Evolutionary conservation across 1,140 invertebrate genomes (phyloP).

Genomic region (Proales similis): DNA sequence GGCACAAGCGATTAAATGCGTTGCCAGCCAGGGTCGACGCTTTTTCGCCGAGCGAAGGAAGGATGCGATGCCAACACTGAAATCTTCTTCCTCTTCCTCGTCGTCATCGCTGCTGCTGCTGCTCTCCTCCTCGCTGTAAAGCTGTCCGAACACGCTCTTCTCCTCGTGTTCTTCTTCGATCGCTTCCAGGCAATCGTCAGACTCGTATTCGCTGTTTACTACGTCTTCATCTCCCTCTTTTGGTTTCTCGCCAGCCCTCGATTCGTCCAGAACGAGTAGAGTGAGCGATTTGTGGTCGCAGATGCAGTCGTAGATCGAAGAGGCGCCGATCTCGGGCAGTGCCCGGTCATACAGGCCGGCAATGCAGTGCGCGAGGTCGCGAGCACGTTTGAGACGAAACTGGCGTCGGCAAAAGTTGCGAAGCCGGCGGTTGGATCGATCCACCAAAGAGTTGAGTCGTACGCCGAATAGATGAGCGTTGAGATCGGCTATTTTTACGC

Average conservation of each 20-base stretch:
- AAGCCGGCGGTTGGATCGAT: neutral
- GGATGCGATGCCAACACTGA: neutral
- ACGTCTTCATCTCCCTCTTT: neutral
- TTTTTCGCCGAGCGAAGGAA: slow-evolving; percentile 9
- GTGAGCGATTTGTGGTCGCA: slow-evolving; percentile 3
- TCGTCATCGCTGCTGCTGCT: neutral
- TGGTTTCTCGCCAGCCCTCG: neutral
- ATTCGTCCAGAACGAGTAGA: neutral
- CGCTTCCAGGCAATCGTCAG: slow-evolving; percentile 15
- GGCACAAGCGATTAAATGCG: slow-evolving; percentile 3
- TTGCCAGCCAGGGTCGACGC: neutral
- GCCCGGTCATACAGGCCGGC: slow-evolving; percentile 17
- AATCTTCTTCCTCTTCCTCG: neutral
- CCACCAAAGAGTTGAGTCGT: neutral
- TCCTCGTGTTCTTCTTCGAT: neutral
- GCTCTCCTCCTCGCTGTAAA: neutral
- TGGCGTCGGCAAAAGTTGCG: neutral
- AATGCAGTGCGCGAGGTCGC: slow-evolving; percentile 12
- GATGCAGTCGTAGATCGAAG: slow-evolving; percentile 20
- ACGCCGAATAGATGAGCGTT: neutral
- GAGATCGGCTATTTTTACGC: slow-evolving; percentile 2
- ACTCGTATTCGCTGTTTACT: neutral
- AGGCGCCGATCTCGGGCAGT: slow-evolving; percentile 19
- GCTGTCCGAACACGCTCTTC: slow-evolving; percentile 3
- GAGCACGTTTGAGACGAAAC: neutral